Conservation (phyloP, 2,797 vertebrate genomes). For the Acomys russatus region DNA sequence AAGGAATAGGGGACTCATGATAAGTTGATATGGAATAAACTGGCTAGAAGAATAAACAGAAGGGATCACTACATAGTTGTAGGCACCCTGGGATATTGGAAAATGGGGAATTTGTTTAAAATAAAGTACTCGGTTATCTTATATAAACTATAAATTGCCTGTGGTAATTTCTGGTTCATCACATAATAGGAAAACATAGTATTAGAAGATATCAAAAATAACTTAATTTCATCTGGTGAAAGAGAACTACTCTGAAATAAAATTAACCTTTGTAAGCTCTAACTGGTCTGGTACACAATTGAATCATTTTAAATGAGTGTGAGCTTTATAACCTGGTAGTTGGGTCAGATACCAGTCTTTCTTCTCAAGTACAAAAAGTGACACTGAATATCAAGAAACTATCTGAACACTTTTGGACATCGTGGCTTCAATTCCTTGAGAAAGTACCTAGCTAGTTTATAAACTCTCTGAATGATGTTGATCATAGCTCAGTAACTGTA, state of each 20-base stretch:
- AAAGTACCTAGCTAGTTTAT: slow-evolving; percentile 62
- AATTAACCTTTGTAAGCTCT: slow-evolving; percentile 78
- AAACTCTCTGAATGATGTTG: slow-evolving; percentile 51
- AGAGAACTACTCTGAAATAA: slow-evolving; percentile 75
- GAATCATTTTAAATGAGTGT: slow-evolving; percentile 71
- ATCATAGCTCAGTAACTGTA: slow-evolving; percentile 55
- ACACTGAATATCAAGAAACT: slow-evolving; percentile 63
- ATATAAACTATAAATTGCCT: slow-evolving; percentile 69
- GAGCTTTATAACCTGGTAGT: slow-evolving; percentile 42
- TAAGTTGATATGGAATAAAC: slow-evolving; percentile 44
- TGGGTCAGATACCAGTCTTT: slow-evolving; percentile 66
- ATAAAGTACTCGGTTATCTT: slow-evolving; percentile 68
- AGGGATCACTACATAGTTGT: slow-evolving; percentile 70
- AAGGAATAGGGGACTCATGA: slow-evolving; percentile 47
- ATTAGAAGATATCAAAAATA: slow-evolving; percentile 69
- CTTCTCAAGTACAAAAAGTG: slow-evolving; percentile 71
- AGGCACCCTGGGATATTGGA: slow-evolving; percentile 72
- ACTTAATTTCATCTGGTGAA: slow-evolving; percentile 61
- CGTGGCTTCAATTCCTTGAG: slow-evolving; percentile 63
- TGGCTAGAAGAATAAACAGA: slow-evolving; percentile 59
- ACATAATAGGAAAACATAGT: slow-evolving; percentile 66
- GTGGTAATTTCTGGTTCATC: slow-evolving; percentile 72
- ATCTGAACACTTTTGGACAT: slow-evolving; percentile 74
- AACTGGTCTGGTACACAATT: slow-evolving; percentile 66
- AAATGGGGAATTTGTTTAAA: slow-evolving; percentile 63